phyloP scores from a whole-genome alignment of 2,888 invertebrate species.

The Phanerotoma sp. region DNA sequence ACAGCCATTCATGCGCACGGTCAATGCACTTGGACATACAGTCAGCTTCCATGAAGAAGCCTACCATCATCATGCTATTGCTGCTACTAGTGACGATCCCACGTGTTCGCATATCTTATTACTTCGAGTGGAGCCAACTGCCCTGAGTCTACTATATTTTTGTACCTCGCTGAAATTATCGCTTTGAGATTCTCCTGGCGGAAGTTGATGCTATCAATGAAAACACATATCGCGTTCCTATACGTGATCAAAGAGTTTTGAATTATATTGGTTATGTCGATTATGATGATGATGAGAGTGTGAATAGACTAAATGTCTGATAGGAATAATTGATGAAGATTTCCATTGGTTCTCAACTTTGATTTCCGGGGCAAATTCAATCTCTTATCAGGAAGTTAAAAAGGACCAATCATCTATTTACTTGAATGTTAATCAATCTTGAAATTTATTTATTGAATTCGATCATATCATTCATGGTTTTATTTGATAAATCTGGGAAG shows the following conservation, averaged over 20 bases:
- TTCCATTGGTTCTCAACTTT: too few species aligned
- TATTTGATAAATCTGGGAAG: too few species aligned
- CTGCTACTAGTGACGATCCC: background rate
- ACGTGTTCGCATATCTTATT: background rate
- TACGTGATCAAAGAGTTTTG: background rate
- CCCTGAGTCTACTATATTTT: conserved; percentile 2
- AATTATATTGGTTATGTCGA: too few species aligned
- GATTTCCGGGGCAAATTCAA: too few species aligned
- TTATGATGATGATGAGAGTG: too few species aligned
- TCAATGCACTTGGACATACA: conserved; percentile 16
- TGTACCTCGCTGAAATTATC: conserved; percentile 1
- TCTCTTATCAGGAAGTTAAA: too few species aligned
- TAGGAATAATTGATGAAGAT: too few species aligned
- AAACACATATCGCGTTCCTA: background rate
- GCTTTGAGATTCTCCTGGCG: conserved; percentile 1
- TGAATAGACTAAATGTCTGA: too few species aligned
- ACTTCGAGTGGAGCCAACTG: conserved; percentile 2
- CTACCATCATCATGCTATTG: background rate
- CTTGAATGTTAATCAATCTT: too few species aligned
- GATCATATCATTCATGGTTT: too few species aligned
- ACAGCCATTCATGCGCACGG: conserved; percentile 7
- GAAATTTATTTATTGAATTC: too few species aligned
- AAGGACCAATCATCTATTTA: too few species aligned
- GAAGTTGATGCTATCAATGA: conserved; percentile 9
- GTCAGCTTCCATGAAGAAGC: background rate